These are phyloP conservation scores for Trichopoda pennipes DNA, from an alignment of 2,888 invertebrate species.

Conservation along the genomic window DNA sequence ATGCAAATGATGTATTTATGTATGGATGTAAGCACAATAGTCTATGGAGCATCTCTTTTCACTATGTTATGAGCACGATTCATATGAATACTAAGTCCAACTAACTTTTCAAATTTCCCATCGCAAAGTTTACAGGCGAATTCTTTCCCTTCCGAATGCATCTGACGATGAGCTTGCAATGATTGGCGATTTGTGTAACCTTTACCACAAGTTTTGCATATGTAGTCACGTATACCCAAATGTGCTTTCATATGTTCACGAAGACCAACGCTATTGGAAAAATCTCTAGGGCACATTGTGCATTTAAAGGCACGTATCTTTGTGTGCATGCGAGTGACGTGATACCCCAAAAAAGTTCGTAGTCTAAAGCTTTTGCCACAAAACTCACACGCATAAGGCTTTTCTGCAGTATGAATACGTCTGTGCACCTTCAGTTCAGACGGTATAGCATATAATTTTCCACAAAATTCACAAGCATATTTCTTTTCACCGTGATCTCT, in stretches of 20 bases:
- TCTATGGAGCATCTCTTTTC: constrained; percentile 37
- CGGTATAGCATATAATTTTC: constrained; percentile 71
- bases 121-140: constrained; percentile 76
- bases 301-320: constrained; percentile 69
- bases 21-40: neutral
- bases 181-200: constrained; percentile 76
- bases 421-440: constrained; percentile 72
- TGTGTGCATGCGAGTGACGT: constrained; percentile 70
- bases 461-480: constrained; percentile 73
- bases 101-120: constrained; percentile 76
- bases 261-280: constrained; percentile 73
- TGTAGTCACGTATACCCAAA: constrained; percentile 77
- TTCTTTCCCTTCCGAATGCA: constrained; percentile 76
- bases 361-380: too few species aligned
- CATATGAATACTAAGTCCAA: constrained; percentile 77
- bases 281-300: constrained; percentile 72
- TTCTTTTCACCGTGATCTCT: constrained; percentile 74
- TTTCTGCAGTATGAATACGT: constrained; percentile 74
- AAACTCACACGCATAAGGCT: too few species aligned
- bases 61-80: constrained; percentile 76
- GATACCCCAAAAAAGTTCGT: too few species aligned
- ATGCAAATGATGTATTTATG: neutral
- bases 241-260: constrained; percentile 76
- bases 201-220: constrained; percentile 76
- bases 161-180: constrained; percentile 75